Percentiles rank a stretch among this genome's conserved stretches.
phyloP scores from a whole-genome alignment of 2,888 invertebrate species.

The Eupeodes luniger region DNA sequence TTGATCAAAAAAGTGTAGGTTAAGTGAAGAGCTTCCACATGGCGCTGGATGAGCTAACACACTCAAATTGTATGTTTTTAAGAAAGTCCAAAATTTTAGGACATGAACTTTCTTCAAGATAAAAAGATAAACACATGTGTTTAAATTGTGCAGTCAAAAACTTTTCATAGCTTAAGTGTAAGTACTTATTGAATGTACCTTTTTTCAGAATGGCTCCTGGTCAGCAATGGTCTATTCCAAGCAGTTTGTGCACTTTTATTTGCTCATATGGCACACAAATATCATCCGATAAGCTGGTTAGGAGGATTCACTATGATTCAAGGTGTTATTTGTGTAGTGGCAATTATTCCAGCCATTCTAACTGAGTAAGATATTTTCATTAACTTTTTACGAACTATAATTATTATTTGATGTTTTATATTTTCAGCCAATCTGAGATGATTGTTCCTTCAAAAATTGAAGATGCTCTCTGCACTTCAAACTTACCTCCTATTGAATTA shows the following conservation, averaged over 20 bases:
- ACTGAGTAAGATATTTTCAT: constrained; percentile 82
- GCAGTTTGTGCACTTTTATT: constrained; percentile 85
- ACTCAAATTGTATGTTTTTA: no score
- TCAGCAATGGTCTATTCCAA: constrained; percentile 85
- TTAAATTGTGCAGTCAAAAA: no score
- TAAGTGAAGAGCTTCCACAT: no score
- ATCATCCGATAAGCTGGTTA: constrained; percentile 87
- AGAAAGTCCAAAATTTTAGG: no score
- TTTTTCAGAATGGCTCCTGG: constrained; percentile 86
- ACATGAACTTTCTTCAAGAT: no score
- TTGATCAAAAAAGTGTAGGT: no score
- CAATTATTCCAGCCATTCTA: constrained; percentile 86
- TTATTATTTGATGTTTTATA: no score
- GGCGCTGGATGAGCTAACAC: no score
- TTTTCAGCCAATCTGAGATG: constrained; percentile 64
- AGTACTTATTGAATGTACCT: no score
- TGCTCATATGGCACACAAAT: constrained; percentile 86
- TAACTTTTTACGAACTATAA: no score
- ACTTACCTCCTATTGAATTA: constrained; percentile 63
- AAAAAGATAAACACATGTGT: no score
- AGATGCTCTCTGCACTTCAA: constrained; percentile 78
- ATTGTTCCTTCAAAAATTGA: constrained; percentile 74
- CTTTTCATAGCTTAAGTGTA: no score
- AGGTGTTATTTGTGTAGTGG: constrained; percentile 84
- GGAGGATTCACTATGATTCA: constrained; percentile 86